Evolutionary conservation across 1,140 invertebrate species (phyloP), one percentile per base, ranked within the genome.

Genomic region (Drosophila watanabei): DNA sequence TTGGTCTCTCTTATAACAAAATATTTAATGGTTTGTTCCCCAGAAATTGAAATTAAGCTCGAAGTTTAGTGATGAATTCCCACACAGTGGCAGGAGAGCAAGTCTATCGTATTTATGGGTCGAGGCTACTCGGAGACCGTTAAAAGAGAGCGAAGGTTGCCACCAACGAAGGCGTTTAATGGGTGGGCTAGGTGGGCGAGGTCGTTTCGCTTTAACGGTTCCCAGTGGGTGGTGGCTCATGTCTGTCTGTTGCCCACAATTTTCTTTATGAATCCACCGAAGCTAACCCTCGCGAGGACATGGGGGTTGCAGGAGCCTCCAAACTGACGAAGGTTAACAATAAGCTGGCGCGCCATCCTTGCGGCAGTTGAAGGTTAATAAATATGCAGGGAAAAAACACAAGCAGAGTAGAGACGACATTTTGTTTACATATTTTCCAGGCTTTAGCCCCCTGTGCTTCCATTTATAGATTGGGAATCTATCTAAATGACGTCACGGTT

Each of bases 41-140:
- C 16, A 41, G 16, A 5, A 43, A 18, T 7, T 46, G 7, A 24
- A 20, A 30, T 9, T n/a, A 10, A 8, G 24, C 24, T 9, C 14
- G 1, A 5, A 37, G 39, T 20, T 37, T 16, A 39, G 52, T 46
- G 49, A 32, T 52, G 32, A 33, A 61, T 51, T 35, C 45, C 35
- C 16, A 66, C 57, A 75, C 48, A 59, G 28, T 24, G 49, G 49
- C 57, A 45, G 51, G 39, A 24, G 39, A 52, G 54, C 56, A 59
- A 63, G 60, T 56, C 57, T 75, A 58, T 71, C 70, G 75, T 79
- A 82, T 89, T 89, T 89, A 90, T 89, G 85, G 85, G 85, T 89
- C 85, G 85, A 89, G 85, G 85, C 85, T 89, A 72, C 79, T 68
- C 58, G 70, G 49, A 64, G 68, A 65, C 69, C 79, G 84, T 76